Evolutionary conservation across 2,113 vertebrate genomes (phyloP), one percentile per base, ranked within the genome.

Genomic region (Mirounga angustirostris): DNA sequence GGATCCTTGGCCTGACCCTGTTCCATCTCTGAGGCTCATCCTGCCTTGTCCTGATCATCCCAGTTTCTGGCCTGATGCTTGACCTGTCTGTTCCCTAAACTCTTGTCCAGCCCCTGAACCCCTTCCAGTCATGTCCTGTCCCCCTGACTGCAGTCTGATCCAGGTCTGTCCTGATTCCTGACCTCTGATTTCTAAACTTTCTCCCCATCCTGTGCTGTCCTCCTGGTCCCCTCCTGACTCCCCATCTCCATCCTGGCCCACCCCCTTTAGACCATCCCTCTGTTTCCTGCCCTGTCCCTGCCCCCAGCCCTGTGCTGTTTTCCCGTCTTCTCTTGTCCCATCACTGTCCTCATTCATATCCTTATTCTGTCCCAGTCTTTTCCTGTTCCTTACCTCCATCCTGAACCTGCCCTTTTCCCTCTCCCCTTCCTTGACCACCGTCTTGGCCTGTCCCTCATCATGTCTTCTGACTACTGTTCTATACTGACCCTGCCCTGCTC

Each of bases 341-440:
- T 36, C 33, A 69, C 85, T 73, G 80, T 40, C 86, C 58, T 80
- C n/a, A 40, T 88, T 61, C 89, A 67, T 56, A 4, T 79, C 46
- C n/a, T 85, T 78, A 63, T 81, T 92, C 50, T 88, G 61, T 56
- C 26, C 63, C 50, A 59, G 52, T 93, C 89, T 97, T 97, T 91
- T 89, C 83, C 80, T 96, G 65, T 46, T 92, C 19, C 84, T 94
- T 92, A 91, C 69, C 71, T 97, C 63, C 36, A 19, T 84, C 80
- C 22, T 63, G 63, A 71, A 87, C 98, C 97, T 96, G 5, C 36
- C 14, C 67, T 78, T 10, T 98, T 97, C 43, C 94, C 95, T 95
- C 78, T 96, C n/a, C 40, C 59, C 28, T 93, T 40, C 40, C 36
- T 92, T 87, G n/a, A 88, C 59, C 85, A 7, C 80, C 92, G 22